Evolutionary conservation across 2,113 vertebrate species (phyloP).

Genomic region (Halcyon senegalensis): DNA sequence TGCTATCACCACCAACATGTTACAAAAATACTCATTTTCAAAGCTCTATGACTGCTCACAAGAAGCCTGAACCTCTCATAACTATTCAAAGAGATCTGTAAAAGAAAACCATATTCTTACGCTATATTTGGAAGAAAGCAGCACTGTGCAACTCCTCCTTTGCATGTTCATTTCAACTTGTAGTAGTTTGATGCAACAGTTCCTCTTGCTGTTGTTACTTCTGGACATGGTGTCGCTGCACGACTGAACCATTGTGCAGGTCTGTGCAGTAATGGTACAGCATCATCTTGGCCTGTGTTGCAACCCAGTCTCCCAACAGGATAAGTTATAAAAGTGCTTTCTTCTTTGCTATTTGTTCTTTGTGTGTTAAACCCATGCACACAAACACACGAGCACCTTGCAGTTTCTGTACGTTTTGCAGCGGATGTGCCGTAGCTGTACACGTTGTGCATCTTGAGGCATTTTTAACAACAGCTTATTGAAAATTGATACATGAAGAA

Average conservation of each 20-base stretch:
- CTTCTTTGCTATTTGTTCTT: neutral
- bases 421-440: neutral
- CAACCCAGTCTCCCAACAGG: neutral
- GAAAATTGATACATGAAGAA: neutral
- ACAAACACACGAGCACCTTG: neutral
- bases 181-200: neutral
- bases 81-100: neutral
- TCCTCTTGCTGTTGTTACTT: neutral
- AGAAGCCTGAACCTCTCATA: neutral
- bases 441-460: neutral
- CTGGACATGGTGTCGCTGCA: neutral
- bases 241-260: neutral
- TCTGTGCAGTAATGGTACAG: neutral
- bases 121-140: neutral
- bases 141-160: neutral
- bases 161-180: neutral
- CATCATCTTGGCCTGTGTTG: neutral
- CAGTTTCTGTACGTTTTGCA: neutral
- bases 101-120: neutral
- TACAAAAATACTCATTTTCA: constrained; percentile 16
- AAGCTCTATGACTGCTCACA: constrained; percentile 25
- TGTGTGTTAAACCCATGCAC: fast-evolving
- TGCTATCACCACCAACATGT: constrained; percentile 15
- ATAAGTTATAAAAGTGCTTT: neutral
- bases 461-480: neutral